Conservation (phyloP, 2,797 vertebrate species). For the Karalla daura region DNA sequence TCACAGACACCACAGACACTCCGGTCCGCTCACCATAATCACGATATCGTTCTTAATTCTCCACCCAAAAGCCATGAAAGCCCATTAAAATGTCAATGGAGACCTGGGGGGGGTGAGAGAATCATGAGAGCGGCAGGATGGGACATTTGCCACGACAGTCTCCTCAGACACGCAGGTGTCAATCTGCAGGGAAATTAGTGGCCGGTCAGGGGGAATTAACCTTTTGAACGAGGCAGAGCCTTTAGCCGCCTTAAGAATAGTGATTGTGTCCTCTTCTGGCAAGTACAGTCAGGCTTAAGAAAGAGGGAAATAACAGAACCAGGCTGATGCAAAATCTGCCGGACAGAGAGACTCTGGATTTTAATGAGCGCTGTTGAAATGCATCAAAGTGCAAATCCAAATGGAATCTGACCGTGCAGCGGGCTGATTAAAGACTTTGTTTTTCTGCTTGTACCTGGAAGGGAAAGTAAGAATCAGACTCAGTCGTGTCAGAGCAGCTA, state of each 20-base stretch:
- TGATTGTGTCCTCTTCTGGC: slow-evolving; percentile 56
- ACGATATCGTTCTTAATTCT: slow-evolving; percentile 60
- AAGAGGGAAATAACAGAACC: slow-evolving; percentile 21
- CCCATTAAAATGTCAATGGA: slow-evolving; percentile 70
- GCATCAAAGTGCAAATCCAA: background rate
- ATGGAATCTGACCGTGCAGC: background rate
- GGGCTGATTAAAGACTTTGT: background rate
- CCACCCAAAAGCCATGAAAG: slow-evolving; percentile 54
- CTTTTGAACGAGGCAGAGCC: slow-evolving; percentile 34
- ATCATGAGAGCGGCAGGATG: slow-evolving; percentile 28
- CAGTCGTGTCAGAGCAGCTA: slow-evolving; percentile 14
- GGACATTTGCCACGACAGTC: background rate
- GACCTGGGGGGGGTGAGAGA: slow-evolving; percentile 2
- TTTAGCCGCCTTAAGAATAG: slow-evolving; percentile 49
- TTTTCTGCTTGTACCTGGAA: background rate
- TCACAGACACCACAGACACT: slow-evolving; percentile 44
- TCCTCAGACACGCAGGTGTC: slow-evolving; percentile 45
- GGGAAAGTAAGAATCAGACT: slow-evolving; percentile 10
- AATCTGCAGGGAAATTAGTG: slow-evolving; percentile 31
- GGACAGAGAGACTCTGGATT: background rate
- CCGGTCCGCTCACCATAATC: slow-evolving; percentile 39
- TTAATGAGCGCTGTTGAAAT: background rate
- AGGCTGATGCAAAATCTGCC: slow-evolving; percentile 3
- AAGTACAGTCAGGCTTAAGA: slow-evolving; percentile 34
- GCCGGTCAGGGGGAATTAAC: slow-evolving; percentile 56